These are phyloP conservation scores for Periplaneta americana DNA, from an alignment of 1,140 invertebrate species.

Conservation along the genomic window DNA sequence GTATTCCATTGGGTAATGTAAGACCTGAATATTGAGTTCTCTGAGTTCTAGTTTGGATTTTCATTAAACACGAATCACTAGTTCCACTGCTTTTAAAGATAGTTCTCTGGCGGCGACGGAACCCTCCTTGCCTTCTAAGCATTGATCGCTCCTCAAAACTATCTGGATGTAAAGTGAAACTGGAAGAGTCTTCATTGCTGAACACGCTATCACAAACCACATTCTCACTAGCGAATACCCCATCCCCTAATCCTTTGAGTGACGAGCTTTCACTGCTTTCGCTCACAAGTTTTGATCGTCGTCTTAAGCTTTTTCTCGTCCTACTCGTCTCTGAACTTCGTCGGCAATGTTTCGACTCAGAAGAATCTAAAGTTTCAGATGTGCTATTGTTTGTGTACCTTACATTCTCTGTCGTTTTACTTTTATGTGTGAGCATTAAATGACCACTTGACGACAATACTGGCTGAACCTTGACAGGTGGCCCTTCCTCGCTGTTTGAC, in stretches of 20 bases:
- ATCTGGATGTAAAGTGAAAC: background rate
- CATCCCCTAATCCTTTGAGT: background rate
- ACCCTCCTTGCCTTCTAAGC: background rate
- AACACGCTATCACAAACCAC: background rate
- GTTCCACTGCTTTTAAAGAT: background rate
- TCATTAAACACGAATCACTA: background rate
- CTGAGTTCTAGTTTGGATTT: background rate
- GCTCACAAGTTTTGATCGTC: background rate
- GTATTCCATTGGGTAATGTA: conserved; percentile 23
- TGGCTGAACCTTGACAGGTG: background rate
- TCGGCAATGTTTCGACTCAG: background rate
- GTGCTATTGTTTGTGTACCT: too few species aligned
- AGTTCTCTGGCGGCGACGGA: background rate
- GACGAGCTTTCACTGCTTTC: background rate
- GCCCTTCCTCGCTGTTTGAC: conserved; percentile 4
- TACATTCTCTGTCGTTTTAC: background rate
- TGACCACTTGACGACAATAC: background rate
- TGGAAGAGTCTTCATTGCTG: background rate
- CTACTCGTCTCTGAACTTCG: background rate
- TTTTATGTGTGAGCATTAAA: background rate
- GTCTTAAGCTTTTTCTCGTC: background rate
- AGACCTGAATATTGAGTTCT: background rate
- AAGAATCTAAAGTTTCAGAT: background rate
- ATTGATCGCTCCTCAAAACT: background rate
- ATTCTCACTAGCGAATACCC: background rate